Conservation (phyloP, 2,797 vertebrate species). For the Lophotriccus pileatus region DNA sequence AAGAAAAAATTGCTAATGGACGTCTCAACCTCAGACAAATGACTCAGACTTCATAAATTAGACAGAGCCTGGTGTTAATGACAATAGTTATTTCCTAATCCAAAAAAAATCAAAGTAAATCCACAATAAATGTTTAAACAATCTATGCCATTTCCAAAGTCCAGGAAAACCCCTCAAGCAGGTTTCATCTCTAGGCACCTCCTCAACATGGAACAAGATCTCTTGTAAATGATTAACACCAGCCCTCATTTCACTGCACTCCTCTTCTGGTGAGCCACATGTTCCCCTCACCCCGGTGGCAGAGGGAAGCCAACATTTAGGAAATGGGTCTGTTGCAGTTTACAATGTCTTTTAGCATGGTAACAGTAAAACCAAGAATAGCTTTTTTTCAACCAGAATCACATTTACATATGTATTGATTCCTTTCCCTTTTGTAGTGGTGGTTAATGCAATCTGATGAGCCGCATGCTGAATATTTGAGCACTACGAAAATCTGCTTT, state of each 20-base stretch:
- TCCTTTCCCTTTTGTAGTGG: constrained; percentile 52
- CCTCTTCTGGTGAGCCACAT: not conserved
- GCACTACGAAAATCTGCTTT: not conserved
- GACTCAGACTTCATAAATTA: not conserved
- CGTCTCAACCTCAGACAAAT: not conserved
- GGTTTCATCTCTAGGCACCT: not conserved
- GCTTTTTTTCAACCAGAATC: constrained; percentile 55
- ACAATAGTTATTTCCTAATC: not conserved
- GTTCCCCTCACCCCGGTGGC: not conserved
- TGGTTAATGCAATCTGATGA: constrained; percentile 60
- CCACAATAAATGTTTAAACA: constrained; percentile 24
- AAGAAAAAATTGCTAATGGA: not conserved
- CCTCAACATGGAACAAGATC: not conserved
- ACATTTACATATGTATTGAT: constrained; percentile 62
- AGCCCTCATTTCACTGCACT: not conserved
- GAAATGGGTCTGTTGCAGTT: not conserved
- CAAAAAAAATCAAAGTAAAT: not conserved
- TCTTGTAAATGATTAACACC: constrained; percentile 33
- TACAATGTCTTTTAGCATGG: constrained; percentile 35
- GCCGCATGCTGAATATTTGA: not conserved
- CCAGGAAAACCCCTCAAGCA: not conserved
- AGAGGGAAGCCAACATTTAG: not conserved
- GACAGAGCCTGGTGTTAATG: not conserved
- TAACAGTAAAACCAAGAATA: constrained; percentile 47
- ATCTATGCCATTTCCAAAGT: not conserved